Base-by-base conservation (phyloP, 2,888 invertebrate genomes). In the Elegia similella region DNA sequence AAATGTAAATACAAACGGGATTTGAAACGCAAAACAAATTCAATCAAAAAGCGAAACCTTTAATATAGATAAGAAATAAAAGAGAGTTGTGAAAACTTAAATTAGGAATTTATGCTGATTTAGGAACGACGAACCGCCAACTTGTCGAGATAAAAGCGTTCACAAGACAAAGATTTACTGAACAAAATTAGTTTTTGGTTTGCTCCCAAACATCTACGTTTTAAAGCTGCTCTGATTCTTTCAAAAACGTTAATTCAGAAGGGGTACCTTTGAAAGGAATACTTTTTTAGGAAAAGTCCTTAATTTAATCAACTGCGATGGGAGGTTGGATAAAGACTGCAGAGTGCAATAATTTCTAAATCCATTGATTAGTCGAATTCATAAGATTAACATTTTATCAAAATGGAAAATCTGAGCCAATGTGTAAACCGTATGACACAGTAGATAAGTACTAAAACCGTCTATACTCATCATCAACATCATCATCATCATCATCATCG, bases 21-120 rank as follows among this genome's bases (percentile, higher is more conserved):
- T 23, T 12, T 38, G 7, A 16, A 53, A 29, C 48, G 32, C 10
- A 38, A 32, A 32, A 47, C 43, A 50, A 61, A 43, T 43, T 48
- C 48, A 42, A 47, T 53, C 29, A 58, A 38, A 50, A 57, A 56
- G 7, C 52, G 23, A n/a, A n/a, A n/a, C n/a, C n/a, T n/a, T n/a
- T n/a, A n/a, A n/a, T n/a, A n/a, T n/a, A n/a, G n/a, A n/a, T n/a
- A n/a, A n/a, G n/a, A n/a, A n/a, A n/a, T n/a, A n/a, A n/a, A n/a
- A n/a, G n/a, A n/a, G n/a, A 13, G 29, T 48, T 48, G 54, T 48
- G 72, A 72, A 75, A 74, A 78, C 78, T 76, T 77, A 75, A 75
- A 81, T 80, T 75, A 71, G 59, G 64, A 73, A 66, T 78, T 79
- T 77, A 82, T 82, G 82, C 58, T 75, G 80, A 84, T 83, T 76